phyloP scores from a whole-genome alignment of 2,113 vertebrate genomes.

The Nerophis lumbriciformis region DNA sequence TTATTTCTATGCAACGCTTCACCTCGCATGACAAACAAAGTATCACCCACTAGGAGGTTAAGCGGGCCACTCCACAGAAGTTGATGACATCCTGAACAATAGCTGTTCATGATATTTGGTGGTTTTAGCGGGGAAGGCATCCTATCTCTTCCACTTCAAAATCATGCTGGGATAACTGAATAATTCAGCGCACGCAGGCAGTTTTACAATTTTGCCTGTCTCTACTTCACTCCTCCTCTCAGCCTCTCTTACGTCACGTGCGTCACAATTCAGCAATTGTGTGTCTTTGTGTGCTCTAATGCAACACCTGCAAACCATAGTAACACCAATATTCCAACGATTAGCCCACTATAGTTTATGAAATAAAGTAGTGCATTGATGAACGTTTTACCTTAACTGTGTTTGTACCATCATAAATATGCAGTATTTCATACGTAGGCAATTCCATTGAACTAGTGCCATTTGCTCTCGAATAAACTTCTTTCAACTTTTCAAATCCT shows the following conservation, averaged over 20 bases:
- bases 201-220: conserved; percentile 32
- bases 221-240: conserved; percentile 25
- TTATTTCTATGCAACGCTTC: conserved; percentile 76
- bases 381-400: conserved; percentile 18
- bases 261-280: conserved; percentile 24
- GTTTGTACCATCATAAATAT: conserved; percentile 13
- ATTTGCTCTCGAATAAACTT: too few species aligned
- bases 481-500: too few species aligned
- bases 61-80: conserved; percentile 29
- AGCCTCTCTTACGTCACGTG: conserved; percentile 17
- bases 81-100: conserved; percentile 51
- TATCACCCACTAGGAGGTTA: conserved; percentile 29
- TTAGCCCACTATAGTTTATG: conserved; percentile 2
- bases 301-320: conserved; percentile 9
- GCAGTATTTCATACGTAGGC: conserved; percentile 3
- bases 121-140: conserved; percentile 31
- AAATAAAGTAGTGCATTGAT: conserved; percentile 13
- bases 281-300: conserved; percentile 3
- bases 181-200: conserved; percentile 49
- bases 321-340: too few species aligned
- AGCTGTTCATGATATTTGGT: conserved; percentile 16
- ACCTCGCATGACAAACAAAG: conserved; percentile 66
- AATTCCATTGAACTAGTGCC: too few species aligned
- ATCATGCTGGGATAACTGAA: conserved; percentile 39
- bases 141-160: conserved; percentile 38